A percentile compares a stretch with the other conserved stretches of the same genome.
Evolutionary conservation across 2,113 vertebrate species (phyloP).

Genomic region (Spilogale gracilis): DNA sequence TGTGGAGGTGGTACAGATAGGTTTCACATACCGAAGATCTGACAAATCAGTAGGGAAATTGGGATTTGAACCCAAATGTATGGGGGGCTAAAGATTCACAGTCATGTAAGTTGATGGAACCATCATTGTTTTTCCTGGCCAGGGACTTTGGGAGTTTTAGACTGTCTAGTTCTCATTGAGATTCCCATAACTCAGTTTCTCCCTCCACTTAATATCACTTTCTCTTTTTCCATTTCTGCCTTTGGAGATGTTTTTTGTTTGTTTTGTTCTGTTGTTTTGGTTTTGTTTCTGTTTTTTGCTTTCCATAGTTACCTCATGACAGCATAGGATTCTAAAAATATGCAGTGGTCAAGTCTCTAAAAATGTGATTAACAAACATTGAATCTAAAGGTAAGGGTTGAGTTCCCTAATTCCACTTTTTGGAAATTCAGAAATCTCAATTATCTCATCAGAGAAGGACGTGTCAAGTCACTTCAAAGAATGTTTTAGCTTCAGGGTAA

Average conservation of each 20-base stretch:
- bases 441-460: not conserved
- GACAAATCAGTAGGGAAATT: not conserved
- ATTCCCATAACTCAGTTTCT: not conserved
- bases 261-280: not conserved
- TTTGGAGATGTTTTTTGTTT: not conserved
- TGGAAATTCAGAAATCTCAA: not conserved
- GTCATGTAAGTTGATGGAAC: not conserved
- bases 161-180: not conserved
- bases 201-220: not conserved
- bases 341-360: not conserved
- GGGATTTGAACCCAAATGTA: not conserved
- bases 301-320: not conserved
- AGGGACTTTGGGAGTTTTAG: not conserved
- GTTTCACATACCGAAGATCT: not conserved
- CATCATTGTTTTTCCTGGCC: not conserved
- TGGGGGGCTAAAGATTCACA: not conserved
- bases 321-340: not conserved
- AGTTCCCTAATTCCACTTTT: not conserved
- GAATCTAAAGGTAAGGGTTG: not conserved
- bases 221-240: not conserved
- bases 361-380: not conserved
- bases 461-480: not conserved
- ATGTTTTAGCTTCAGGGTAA: not conserved
- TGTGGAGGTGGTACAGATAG: not conserved
- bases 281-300: not conserved